Base-by-base conservation (phyloP, 2,797 vertebrate genomes). In the Scolopax rusticola region DNA sequence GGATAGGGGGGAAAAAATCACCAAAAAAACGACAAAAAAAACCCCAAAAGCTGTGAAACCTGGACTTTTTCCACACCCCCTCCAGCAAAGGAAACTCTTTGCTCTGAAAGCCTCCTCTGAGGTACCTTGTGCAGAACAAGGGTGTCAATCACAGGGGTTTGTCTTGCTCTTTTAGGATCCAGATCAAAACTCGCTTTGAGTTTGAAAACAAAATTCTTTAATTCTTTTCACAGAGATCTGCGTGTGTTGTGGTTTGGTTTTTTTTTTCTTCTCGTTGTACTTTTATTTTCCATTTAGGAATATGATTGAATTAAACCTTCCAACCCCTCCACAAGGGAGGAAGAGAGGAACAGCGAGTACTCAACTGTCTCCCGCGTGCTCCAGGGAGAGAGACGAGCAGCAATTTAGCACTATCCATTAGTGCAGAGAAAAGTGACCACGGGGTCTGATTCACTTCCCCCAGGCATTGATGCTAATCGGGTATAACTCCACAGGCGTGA, bases 281-380 rank as follows among this genome's bases (percentile, higher is more conserved):
- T 92, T 87, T 92, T 81, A 89, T 91, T 91, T 95, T 43, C 91
- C 92, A 73, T 95, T 94, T 92, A 96, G 77, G 61, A 93, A 73
- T 76, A 60, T 51, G 91, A 96, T 93, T 78, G 76, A 96, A 94
- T 96, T 93, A 96, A 94, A 95, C 82, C 79, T 95, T 90, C 87
- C 80, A 93, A 18, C 5, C 85, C 27, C 59, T 91, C 63, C 92
- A 73, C 85, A 36, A 45, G 95, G 96, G 94, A 96, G 77, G 90
- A 75, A 32, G 43, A 71, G 87, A 93, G 74, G 95, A 95, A 94
- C 83, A 91, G 73, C 0, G 0, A 81, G 77, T 91, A 60, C 93
- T 70, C 83, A 94, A 30, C 59, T 81, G 36, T 83, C 76, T 93
- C 73, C 71, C 2, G 19, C 23, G 7, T 18, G 53, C 89, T 81